Evolutionary conservation across 2,888 invertebrate genomes (phyloP), one percentile per base, ranked within the genome.

Genomic region (Mycogona germanica): DNA sequence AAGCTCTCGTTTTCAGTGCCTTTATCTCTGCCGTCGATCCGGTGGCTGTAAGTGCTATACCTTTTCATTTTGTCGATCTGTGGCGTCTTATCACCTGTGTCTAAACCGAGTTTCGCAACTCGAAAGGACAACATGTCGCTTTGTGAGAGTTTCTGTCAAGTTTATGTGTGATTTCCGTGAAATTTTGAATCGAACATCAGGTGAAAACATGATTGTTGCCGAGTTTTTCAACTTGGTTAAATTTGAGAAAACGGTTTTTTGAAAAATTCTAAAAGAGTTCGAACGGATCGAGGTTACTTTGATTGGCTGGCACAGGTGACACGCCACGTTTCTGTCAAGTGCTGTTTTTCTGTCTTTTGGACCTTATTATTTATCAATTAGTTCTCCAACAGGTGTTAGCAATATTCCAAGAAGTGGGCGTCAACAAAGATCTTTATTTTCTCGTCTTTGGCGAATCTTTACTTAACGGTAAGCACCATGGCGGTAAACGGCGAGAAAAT

Each of bases 11-110:
- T 29, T 76, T 77, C 60, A 67, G 71, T 25, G 68, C 76, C 3
- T 65, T 77, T 14, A 75, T 76, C 52, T 73, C 75, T 1, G 76
- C 76, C n/a, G 76, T 77, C 9, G 76, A 76, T 62, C 76, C 76
- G 2, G 76, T 76, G 3, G 76, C 76, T 1, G 75, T 75, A 61
- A 67, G 69, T 66, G 28, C 17, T 12, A 47, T n/a, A n/a, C 25
- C 23, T 32, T 9, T n/a, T 9, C n/a, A 32, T 32, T 12, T 9
- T 32, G n/a, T 9, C n/a, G 35, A 45, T 25, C 41, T 41, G 12
- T 41, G 23, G 26, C 19, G 30, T 19, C 47, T 19, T 23, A n/a
- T n/a, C n/a, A n/a, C n/a, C n/a, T n/a, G n/a, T n/a, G n/a, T n/a
- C n/a, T n/a, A n/a, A n/a, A n/a, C n/a, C n/a, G n/a, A n/a, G n/a